Evolutionary conservation across 2,888 invertebrate species (phyloP), one percentile per base, ranked within the genome.

Genomic region (Thysanoteuthis rhombus): DNA sequence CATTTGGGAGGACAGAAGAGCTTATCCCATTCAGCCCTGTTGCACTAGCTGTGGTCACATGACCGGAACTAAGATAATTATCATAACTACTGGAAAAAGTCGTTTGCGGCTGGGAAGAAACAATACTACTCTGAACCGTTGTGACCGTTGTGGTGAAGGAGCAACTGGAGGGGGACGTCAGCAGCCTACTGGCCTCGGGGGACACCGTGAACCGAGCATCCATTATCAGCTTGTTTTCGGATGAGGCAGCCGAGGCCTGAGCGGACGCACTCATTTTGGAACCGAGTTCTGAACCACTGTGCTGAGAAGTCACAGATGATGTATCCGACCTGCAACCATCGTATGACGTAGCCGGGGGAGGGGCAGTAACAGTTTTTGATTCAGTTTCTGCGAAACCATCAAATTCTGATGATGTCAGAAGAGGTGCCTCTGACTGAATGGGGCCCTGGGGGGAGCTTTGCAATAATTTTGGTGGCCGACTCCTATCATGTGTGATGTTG

Each of bases 361-460:
- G 93, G 36, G 93, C 93, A 36, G 93, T 36, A 93, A 47, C 91
- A 90, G 94, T 94, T 52, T 94, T 94, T 39, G 94, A 36, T 47
- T 95, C 95, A 3, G 94, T 93, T 40, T 94, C 94, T 1, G 94
- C 94, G 93, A 94, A 94, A 32, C 94, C 94, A 28, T 93, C 93
- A 90, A 94, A 94, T 52, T 94, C 94, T 39, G 93, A 90, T 0
- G 93, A 93, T 32, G 94, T 94, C 52, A 93, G 89, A 39, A 94
- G 92, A 32, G 94, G 93, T 36, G 94, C 93, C 91, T 94, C 94
- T 22, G 93, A 94, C 75, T 92, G 91, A 75, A 52, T 92, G 22
- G 93, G 52, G 10, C 92, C 75, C 75, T 93, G 90, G 16, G 93
- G 75, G 5, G 94, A 89, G 28, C 93, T 93, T 38, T 90, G 92